Evolutionary conservation across 2,113 vertebrate genomes (phyloP).

Genomic region (Tympanuchus pallidicinctus): DNA sequence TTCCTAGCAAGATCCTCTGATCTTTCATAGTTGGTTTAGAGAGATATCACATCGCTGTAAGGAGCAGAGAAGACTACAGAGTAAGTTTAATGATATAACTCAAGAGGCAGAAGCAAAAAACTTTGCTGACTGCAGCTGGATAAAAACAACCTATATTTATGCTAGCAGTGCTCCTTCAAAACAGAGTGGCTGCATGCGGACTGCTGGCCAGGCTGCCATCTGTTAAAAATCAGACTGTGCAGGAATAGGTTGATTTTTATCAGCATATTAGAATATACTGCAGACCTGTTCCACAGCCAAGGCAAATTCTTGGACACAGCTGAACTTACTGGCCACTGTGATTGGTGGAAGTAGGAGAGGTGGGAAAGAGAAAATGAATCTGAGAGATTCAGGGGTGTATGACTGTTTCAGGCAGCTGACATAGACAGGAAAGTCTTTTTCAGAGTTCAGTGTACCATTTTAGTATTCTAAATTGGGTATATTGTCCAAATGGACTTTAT

Average conservation of each 20-base stretch:
- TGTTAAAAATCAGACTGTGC: background rate
- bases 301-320: background rate
- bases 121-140: accelerated
- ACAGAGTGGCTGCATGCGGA: background rate
- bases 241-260: background rate
- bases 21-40: background rate
- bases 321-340: background rate
- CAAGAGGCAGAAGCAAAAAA: background rate
- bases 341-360: background rate
- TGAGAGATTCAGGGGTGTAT: background rate
- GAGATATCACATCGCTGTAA: background rate
- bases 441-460: background rate
- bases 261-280: accelerated
- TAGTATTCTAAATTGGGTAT: background rate
- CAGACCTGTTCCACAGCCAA: background rate
- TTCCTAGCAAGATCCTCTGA: background rate
- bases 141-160: background rate
- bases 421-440: background rate
- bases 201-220: background rate
- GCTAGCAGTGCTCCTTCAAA: background rate
- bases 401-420: background rate
- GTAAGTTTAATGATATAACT: background rate
- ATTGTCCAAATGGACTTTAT: background rate
- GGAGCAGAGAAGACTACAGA: background rate
- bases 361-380: background rate